These are phyloP conservation scores for Xerus inauris DNA, from an alignment of 2,113 vertebrate species.

Conservation along the genomic window DNA sequence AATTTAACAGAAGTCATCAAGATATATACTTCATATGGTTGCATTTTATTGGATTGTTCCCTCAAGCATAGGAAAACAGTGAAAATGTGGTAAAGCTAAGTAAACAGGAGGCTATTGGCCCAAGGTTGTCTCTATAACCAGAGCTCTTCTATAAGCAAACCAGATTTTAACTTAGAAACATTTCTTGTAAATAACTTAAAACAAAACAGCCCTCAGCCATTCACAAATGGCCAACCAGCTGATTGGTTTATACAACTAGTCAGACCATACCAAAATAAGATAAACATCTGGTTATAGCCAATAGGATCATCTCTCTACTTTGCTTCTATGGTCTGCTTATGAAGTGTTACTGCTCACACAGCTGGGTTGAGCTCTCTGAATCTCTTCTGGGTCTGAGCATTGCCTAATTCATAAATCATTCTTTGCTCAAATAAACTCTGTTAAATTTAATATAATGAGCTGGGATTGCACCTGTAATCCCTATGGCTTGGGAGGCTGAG, in stretches of 20 bases:
- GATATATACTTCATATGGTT: not conserved
- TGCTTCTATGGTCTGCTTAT: not conserved
- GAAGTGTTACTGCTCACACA: not conserved
- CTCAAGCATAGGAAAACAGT: not conserved
- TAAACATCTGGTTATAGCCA: not conserved
- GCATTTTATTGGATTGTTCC: not conserved
- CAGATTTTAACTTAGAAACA: not conserved
- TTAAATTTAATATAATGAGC: not conserved
- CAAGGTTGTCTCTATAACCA: not conserved
- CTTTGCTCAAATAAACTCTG: not conserved
- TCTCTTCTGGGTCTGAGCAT: not conserved
- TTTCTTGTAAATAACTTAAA: not conserved
- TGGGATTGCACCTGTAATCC: too few species aligned
- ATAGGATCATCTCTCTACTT: not conserved
- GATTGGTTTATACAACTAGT: not conserved
- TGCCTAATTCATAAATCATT: too few species aligned
- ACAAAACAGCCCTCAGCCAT: not conserved
- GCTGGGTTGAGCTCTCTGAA: not conserved
- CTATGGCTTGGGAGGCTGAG: too few species aligned
- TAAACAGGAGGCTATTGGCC: not conserved
- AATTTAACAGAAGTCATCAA: not conserved
- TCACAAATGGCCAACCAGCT: not conserved
- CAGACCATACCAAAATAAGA: not conserved
- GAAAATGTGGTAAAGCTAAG: not conserved
- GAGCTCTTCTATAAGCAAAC: not conserved